A percentile compares a stretch with the other conserved stretches of the same genome.
phyloP scores from a whole-genome alignment of 1,140 invertebrate genomes.

The Sipha flava region DNA sequence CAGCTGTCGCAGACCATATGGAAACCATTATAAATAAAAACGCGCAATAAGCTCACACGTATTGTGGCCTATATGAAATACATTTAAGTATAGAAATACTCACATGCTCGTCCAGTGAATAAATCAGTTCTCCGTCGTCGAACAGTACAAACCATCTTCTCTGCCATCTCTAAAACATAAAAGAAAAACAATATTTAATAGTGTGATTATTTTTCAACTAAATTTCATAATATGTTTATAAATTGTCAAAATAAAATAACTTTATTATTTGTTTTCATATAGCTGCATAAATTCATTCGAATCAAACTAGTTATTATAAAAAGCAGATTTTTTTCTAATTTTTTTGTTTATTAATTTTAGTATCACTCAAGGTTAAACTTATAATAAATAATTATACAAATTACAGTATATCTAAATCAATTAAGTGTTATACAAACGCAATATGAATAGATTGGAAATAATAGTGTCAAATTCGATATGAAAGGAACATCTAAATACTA shows the following conservation, averaged over 20 bases:
- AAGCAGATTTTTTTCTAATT: too few relatives aligned
- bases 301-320: background rate
- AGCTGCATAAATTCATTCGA: background rate
- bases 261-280: too few relatives aligned
- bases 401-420: background rate
- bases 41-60: conserved; percentile 4
- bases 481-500: background rate
- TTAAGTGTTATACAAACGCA: background rate
- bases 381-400: too few relatives aligned
- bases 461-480: background rate
- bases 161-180: conserved; percentile 86
- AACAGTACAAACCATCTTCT: conserved; percentile 94
- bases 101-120: conserved; percentile 93
- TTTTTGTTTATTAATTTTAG: too few relatives aligned
- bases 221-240: too few relatives aligned
- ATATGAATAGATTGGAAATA: background rate
- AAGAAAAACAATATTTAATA: conserved; percentile 35
- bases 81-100: conserved; percentile 48
- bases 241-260: too few relatives aligned
- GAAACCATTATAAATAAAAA: conserved; percentile 31
- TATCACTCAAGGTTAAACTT: background rate
- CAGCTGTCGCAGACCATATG: conserved; percentile 26
- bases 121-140: conserved; percentile 92
- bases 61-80: background rate
- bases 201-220: background rate